Evolutionary conservation across 2,797 vertebrate species (phyloP), one percentile per base, ranked within the genome.

Genomic region (Protosalanx chinensis): DNA sequence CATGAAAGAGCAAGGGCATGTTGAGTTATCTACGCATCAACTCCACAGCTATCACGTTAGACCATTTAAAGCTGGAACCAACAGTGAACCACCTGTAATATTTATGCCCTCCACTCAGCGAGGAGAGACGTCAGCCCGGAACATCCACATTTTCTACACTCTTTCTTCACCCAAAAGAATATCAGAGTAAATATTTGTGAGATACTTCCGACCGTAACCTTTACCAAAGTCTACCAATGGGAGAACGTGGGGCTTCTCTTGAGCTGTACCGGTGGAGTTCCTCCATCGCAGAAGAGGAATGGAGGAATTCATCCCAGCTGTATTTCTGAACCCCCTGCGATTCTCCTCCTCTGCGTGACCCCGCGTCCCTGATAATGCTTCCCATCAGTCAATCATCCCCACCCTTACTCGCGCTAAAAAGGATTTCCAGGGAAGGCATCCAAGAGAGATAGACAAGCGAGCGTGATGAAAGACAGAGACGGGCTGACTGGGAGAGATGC

Each of bases 401-500:
- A 46, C 20, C 65, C n/a, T 67, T 27, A 51, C n/a, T 33, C 16
- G 57, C 18, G 46, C 62, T 51, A 16, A 71, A 46, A 64, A 18
- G 57, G 15, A 41, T 46, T 61, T 60, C 32, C 33, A 60, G 33
- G 33, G 53, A 41, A 37, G 7, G 12, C 15, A 69, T 15, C 30
- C 51, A 15, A 15, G 63, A 18, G 5, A 15, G 10, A 7, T 10
- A 7, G 20, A 18, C 10, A 69, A 32, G 58, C 30, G 6, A 29
- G 18, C 3, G 30, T n/a, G 16, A 70, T 51, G n/a, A 61, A n/a
- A 29, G 49, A 29, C 35, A 16, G 35, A 41, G 23, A n/a, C 51
- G 64, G 49, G 27, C 72, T 30, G 60, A 57, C 30, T 56, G 72
- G 62, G 37, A 63, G 62, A 71, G 12, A 41, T 46, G 61, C 27